Evolutionary conservation across 2,888 invertebrate species (phyloP).

Genomic region (Acanthosepion esculentum): DNA sequence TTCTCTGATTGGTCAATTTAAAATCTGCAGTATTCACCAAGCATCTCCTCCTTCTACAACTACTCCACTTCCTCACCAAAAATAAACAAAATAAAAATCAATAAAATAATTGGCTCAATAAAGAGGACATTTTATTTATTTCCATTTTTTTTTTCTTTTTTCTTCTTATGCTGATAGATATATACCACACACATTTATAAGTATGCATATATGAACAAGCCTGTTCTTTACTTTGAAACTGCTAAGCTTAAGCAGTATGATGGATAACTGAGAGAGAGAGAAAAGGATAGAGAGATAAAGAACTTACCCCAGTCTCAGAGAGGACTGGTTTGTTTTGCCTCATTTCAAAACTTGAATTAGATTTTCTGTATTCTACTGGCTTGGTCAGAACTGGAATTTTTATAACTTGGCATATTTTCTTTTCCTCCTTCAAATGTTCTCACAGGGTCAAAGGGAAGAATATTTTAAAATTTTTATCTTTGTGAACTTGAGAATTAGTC

Average conservation of each 20-base stretch:
- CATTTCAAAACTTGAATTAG: neutral
- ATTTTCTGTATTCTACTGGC: neutral
- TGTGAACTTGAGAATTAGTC: no score
- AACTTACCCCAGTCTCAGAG: neutral
- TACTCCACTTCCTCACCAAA: neutral
- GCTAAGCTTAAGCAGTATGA: neutral
- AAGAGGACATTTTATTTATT: neutral
- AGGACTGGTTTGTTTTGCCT: neutral
- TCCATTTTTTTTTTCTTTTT: no score
- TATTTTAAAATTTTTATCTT: no score
- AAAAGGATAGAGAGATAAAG: neutral
- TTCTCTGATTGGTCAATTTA: slow-evolving; percentile 10
- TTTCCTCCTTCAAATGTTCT: neutral
- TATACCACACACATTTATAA: no score
- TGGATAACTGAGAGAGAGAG: neutral
- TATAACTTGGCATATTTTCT: neutral
- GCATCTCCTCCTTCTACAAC: neutral
- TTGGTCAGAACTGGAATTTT: neutral
- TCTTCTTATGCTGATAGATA: no score
- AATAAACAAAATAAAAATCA: neutral
- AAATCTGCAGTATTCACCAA: neutral
- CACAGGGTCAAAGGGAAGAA: no score
- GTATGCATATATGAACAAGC: neutral
- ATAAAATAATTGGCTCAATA: neutral
- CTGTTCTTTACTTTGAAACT: neutral